A percentile compares a stretch with the other conserved stretches of the same genome.
These are phyloP conservation scores for Eupristina koningsbergeri DNA, from an alignment of 1,140 invertebrate genomes.

Conservation along the genomic window DNA sequence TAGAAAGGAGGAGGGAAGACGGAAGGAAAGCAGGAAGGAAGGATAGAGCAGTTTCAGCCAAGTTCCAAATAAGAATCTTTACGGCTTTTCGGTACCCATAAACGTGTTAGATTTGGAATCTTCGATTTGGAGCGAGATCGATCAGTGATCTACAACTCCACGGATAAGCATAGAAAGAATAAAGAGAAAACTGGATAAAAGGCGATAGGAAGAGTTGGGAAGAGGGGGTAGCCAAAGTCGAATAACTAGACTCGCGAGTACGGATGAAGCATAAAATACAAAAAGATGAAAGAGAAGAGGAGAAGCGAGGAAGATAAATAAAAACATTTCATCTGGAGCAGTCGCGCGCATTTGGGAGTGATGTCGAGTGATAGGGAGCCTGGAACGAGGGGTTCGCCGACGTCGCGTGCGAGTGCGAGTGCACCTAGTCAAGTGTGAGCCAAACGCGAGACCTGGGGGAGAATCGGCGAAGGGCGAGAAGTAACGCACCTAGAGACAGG, in stretches of 20 bases:
- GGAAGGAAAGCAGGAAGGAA: not conserved
- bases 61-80: not conserved
- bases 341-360: not conserved
- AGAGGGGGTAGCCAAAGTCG: not conserved
- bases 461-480: not conserved
- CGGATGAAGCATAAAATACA: not conserved
- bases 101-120: not conserved
- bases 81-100: too few relatives aligned
- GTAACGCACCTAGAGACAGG: not conserved
- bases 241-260: not conserved
- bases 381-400: not conserved
- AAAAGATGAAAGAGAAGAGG: slow-evolving; percentile 38
- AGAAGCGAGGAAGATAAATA: slow-evolving; percentile 16
- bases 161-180: not conserved
- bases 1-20: not conserved
- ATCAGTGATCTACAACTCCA: not conserved
- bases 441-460: not conserved
- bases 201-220: not conserved
- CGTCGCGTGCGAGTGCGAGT: not conserved
- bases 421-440: slow-evolving; percentile 17
- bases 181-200: not conserved
- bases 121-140: not conserved
- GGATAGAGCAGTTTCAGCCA: not conserved
- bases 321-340: slow-evolving; percentile 2
- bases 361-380: slow-evolving; percentile 25